Evolutionary conservation across 2,888 invertebrate species (phyloP).

Genomic region (Crocallis elinguaria): DNA sequence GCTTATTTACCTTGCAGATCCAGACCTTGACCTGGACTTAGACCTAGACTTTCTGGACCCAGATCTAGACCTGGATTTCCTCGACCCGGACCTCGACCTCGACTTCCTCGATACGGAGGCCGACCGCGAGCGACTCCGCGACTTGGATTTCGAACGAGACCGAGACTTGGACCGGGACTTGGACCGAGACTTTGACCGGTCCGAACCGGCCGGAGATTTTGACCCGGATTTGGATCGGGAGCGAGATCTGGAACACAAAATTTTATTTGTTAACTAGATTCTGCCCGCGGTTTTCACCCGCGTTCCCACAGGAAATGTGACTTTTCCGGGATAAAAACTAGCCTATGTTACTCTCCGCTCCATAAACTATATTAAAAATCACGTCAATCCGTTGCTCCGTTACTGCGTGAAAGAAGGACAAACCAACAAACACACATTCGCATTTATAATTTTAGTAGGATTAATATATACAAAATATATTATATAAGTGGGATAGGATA

Average conservation of each 20-base stretch:
- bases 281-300: too few relatives aligned
- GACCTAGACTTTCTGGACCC: slow-evolving; percentile 60
- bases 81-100: slow-evolving; percentile 56
- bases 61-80: slow-evolving; percentile 59
- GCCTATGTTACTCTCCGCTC: too few relatives aligned
- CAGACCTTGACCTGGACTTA: slow-evolving; percentile 55
- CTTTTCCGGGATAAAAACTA: too few relatives aligned
- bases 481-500: too few relatives aligned
- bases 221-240: slow-evolving; percentile 77
- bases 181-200: slow-evolving; percentile 58
- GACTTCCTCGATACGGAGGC: slow-evolving; percentile 66
- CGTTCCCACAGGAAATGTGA: too few relatives aligned
- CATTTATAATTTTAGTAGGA: too few relatives aligned
- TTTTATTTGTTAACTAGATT: background rate
- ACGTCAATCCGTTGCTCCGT: too few relatives aligned
- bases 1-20: slow-evolving; percentile 32
- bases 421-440: too few relatives aligned
- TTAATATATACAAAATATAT: too few relatives aligned
- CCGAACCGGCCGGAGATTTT: slow-evolving; percentile 64
- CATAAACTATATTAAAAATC: too few relatives aligned
- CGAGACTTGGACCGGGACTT: slow-evolving; percentile 52
- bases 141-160: slow-evolving; percentile 28
- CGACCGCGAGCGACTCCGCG: slow-evolving; percentile 57
- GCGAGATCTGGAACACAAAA: slow-evolving; percentile 29
- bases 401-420: too few relatives aligned